phyloP scores from a whole-genome alignment of 1,140 invertebrate species.

The Drosophila virilis region DNA sequence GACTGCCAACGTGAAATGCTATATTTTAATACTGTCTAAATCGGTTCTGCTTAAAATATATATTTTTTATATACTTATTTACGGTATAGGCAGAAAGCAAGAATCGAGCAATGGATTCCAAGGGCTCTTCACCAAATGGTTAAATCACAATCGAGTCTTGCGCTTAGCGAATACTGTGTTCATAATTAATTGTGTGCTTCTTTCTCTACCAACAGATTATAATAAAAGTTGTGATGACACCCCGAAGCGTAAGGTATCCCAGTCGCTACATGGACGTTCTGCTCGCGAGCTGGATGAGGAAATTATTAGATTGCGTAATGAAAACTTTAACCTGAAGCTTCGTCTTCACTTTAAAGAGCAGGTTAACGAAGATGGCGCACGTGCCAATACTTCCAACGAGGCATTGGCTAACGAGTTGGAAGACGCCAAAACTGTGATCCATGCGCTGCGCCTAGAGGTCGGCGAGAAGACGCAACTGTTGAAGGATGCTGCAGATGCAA shows the following conservation, averaged over 20 bases:
- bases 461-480: not conserved
- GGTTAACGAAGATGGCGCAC: not conserved
- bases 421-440: not conserved
- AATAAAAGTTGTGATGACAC: not conserved
- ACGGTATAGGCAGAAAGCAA: not conserved
- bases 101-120: not conserved
- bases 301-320: not conserved
- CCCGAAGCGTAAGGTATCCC: not conserved
- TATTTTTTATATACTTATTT: not conserved
- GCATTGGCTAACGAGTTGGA: not conserved
- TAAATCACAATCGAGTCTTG: not conserved
- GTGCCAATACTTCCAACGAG: not conserved
- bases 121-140: not conserved
- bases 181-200: no score
- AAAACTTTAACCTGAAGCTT: constrained; percentile 18
- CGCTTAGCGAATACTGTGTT: no score
- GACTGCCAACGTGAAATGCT: not conserved
- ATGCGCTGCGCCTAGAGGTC: not conserved
- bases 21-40: not conserved
- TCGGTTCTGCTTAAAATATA: not conserved
- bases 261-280: not conserved
- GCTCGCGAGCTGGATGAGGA: not conserved
- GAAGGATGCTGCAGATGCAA: not conserved
- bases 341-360: not conserved
- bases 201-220: not conserved